Conservation (phyloP, 1,140 invertebrate species). For the Leptonema lineaticorne region DNA sequence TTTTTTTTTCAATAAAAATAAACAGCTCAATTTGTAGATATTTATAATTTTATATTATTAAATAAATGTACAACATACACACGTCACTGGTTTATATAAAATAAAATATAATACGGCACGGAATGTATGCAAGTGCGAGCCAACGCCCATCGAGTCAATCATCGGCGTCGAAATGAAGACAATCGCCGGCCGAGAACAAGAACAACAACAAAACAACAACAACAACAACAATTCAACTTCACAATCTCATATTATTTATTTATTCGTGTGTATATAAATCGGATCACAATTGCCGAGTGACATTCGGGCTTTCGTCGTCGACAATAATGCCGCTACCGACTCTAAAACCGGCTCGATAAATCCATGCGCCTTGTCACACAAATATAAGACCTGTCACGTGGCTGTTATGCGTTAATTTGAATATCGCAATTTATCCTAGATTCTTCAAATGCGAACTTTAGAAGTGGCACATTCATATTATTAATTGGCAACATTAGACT, state of each 20-base stretch:
- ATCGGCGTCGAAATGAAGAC: conserved; percentile 18
- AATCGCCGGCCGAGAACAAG: conserved; percentile 13
- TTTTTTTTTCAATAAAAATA: too few relatives aligned
- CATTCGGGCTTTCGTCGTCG: conserved; percentile 20
- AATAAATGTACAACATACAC: not conserved
- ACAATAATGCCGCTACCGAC: conserved; percentile 37
- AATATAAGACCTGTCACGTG: conserved; percentile 35
- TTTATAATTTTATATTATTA: too few relatives aligned
- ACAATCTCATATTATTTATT: not conserved
- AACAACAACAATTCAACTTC: not conserved
- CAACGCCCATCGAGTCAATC: conserved; percentile 9
- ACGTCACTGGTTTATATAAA: not conserved
- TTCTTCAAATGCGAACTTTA: too few relatives aligned
- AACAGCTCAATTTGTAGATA: too few relatives aligned
- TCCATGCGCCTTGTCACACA: too few relatives aligned
- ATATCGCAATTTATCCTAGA: too few relatives aligned
- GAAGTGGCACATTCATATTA: too few relatives aligned
- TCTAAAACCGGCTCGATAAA: conserved; percentile 37
- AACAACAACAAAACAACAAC: conserved; percentile 27
- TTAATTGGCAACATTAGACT: too few relatives aligned
- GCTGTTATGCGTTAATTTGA: not conserved
- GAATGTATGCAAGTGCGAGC: conserved; percentile 8
- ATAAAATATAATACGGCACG: conserved; percentile 3
- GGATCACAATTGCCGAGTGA: not conserved
- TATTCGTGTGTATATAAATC: not conserved